Conservation (phyloP, 2,113 vertebrate species). For the Pungitius pungitius region DNA sequence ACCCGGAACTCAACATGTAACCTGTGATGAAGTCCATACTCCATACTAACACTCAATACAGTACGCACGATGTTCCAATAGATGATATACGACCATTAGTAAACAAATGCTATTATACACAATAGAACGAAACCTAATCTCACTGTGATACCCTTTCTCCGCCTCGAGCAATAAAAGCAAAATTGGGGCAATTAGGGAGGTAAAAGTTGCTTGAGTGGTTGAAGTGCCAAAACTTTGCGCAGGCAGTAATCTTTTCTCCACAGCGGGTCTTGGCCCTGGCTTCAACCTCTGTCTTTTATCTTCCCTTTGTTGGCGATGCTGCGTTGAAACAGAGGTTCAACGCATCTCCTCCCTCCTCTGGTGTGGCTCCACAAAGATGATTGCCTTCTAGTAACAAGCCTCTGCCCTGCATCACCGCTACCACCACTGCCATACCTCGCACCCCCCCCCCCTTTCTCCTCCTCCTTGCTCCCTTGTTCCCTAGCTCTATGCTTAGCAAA, state of each 20-base stretch:
- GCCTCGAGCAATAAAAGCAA: slow-evolving; percentile 39
- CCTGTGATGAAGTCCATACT: background rate
- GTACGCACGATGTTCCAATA: no score
- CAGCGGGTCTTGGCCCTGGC: slow-evolving; percentile 88
- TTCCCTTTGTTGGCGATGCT: slow-evolving; percentile 90
- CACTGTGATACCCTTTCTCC: slow-evolving; percentile 10
- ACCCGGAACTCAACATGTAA: background rate
- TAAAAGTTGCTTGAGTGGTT: slow-evolving; percentile 65
- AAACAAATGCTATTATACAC: no score
- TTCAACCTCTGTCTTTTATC: slow-evolving; percentile 94
- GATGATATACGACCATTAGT: no score
- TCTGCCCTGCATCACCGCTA: slow-evolving; percentile 76
- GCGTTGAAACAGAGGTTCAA: slow-evolving; percentile 84
- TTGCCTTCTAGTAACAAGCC: slow-evolving; percentile 93
- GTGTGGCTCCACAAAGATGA: slow-evolving; percentile 91
- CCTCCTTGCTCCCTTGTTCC: slow-evolving; percentile 89
- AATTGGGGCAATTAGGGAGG: slow-evolving; percentile 65
- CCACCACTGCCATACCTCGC: slow-evolving; percentile 80
- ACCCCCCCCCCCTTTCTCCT: slow-evolving; percentile 39
- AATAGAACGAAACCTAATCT: slow-evolving; percentile 10
- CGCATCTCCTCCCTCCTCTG: slow-evolving; percentile 84
- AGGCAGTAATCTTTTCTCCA: slow-evolving; percentile 87
- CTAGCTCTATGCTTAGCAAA: slow-evolving; percentile 94
- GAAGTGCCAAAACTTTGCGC: slow-evolving; percentile 71
- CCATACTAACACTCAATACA: background rate